These are phyloP conservation scores for Brenthis ino DNA, from an alignment of 2,888 invertebrate species.

Conservation along the genomic window DNA sequence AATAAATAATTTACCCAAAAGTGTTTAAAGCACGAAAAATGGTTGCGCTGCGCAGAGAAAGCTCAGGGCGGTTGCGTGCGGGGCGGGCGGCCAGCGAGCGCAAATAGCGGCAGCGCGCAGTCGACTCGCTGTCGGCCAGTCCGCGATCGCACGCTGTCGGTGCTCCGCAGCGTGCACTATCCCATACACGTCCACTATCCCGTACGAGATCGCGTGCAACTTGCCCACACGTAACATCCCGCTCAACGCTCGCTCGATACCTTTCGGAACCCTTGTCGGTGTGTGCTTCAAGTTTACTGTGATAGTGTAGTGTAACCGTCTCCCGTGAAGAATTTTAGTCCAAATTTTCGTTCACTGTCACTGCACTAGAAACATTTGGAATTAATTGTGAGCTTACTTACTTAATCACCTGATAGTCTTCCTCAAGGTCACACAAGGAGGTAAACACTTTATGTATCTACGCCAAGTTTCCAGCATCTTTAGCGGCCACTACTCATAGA, in stretches of 20 bases:
- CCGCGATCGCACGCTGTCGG: constrained; percentile 54
- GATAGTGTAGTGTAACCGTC: constrained; percentile 36
- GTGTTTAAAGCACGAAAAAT: constrained; percentile 51
- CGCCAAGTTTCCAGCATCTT: constrained; percentile 46
- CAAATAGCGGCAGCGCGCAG: constrained; percentile 77
- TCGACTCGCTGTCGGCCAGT: constrained; percentile 47
- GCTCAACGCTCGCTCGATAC: constrained; percentile 34
- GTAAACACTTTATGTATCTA: constrained; percentile 56
- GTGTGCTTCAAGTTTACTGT: constrained; percentile 32
- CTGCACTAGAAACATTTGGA: constrained; percentile 48
- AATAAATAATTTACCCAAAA: constrained; percentile 27
- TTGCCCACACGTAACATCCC: constrained; percentile 30
- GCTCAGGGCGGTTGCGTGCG: constrained; percentile 65
- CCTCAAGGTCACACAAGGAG: constrained; percentile 68
- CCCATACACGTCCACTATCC: not conserved
- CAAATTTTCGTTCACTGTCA: constrained; percentile 42
- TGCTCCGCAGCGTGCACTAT: constrained; percentile 35
- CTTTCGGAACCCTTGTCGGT: constrained; percentile 22
- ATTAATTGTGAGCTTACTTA: constrained; percentile 54
- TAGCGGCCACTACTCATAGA: not conserved
- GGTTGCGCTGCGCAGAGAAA: constrained; percentile 77
- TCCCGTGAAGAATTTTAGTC: constrained; percentile 18
- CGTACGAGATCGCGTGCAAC: constrained; percentile 28
- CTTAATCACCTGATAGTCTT: constrained; percentile 51
- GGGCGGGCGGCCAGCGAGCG: constrained; percentile 52